Evolutionary conservation across 35 echinoderm and acorn worm genomes (phyloP).

Genomic region (Antedon bifida): DNA sequence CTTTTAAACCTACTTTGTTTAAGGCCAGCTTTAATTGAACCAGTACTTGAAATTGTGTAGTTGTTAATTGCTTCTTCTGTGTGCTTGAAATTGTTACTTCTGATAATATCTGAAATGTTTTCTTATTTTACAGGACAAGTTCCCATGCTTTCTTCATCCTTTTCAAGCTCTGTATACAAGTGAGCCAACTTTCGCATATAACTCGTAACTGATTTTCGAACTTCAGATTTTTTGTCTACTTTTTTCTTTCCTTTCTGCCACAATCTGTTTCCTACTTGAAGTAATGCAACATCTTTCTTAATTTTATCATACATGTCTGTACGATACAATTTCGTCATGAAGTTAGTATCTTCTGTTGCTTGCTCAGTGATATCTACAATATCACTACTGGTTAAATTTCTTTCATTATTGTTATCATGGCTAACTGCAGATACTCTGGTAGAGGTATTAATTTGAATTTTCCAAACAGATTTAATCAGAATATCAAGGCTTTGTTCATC

Average conservation of each 20-base stretch:
- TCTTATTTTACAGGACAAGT: not conserved
- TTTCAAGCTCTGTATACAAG: conserved; percentile 9
- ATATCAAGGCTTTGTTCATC: no score
- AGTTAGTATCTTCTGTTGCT: not conserved
- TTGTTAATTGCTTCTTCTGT: conserved; percentile 8
- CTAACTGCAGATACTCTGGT: no score
- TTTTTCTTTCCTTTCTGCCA: conserved; percentile 40
- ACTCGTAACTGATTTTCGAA: conserved; percentile 31
- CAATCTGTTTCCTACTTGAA: conserved; percentile 38
- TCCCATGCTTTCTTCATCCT: conserved; percentile 2
- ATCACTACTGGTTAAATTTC: no score
- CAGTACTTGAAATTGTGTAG: conserved; percentile 12
- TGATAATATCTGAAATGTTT: conserved; percentile 2
- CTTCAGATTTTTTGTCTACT: conserved; percentile 33
- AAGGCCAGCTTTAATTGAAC: conserved; percentile 3
- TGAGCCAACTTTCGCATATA: conserved; percentile 20
- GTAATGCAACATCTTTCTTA: conserved; percentile 18
- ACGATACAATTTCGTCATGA: conserved; percentile 9
- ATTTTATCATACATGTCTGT: conserved; percentile 15
- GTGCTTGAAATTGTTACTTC: conserved; percentile 9
- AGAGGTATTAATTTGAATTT: no score
- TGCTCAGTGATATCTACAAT: no score
- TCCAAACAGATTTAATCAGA: no score
- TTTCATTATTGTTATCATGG: no score
- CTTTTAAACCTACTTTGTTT: not conserved